Evolutionary conservation across 2,888 invertebrate genomes (phyloP).

Genomic region (Acanthosoma haemorrhoidale): DNA sequence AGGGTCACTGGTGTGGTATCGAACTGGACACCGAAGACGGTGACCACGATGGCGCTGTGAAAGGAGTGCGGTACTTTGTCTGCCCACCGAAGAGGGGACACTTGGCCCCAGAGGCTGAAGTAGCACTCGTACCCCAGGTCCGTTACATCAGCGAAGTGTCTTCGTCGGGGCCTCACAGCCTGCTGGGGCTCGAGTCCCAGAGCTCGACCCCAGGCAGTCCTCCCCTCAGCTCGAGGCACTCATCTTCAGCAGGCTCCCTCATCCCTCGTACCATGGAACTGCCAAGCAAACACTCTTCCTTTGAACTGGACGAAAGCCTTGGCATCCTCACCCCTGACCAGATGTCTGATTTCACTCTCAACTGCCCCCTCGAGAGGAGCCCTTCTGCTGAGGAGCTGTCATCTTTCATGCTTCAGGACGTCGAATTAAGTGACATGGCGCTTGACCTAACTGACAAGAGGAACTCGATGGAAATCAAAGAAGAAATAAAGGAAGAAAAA

Average conservation of each 20-base stretch:
- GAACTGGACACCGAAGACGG: constrained; percentile 55
- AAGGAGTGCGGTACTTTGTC: constrained; percentile 58
- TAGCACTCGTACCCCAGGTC: constrained; percentile 48
- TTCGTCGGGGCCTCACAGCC: constrained; percentile 56
- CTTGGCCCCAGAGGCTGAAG: constrained; percentile 57
- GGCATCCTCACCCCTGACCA: constrained; percentile 85
- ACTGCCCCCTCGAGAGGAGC: constrained; percentile 52
- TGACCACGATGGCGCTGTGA: constrained; percentile 58
- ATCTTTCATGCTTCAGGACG: constrained; percentile 38
- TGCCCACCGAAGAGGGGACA: constrained; percentile 57
- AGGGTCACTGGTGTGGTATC: constrained; percentile 60
- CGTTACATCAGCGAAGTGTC: constrained; percentile 41
- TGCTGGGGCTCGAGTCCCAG: constrained; percentile 45
- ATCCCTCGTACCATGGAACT: constrained; percentile 33
- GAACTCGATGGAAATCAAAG: constrained; percentile 27
- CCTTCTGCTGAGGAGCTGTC: constrained; percentile 57
- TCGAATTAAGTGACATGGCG: constrained; percentile 25
- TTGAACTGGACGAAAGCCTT: constrained; percentile 73
- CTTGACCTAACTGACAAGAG: constrained; percentile 20
- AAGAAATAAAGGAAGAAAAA: constrained; percentile 18
- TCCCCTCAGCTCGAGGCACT: constrained; percentile 38
- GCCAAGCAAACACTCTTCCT: constrained; percentile 68
- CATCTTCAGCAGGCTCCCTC: constrained; percentile 39
- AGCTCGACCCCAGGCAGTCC: constrained; percentile 38
- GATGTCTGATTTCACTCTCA: constrained; percentile 65